Conservation (phyloP, 2,113 vertebrate species). For the Drymodes brunneopygia region DNA sequence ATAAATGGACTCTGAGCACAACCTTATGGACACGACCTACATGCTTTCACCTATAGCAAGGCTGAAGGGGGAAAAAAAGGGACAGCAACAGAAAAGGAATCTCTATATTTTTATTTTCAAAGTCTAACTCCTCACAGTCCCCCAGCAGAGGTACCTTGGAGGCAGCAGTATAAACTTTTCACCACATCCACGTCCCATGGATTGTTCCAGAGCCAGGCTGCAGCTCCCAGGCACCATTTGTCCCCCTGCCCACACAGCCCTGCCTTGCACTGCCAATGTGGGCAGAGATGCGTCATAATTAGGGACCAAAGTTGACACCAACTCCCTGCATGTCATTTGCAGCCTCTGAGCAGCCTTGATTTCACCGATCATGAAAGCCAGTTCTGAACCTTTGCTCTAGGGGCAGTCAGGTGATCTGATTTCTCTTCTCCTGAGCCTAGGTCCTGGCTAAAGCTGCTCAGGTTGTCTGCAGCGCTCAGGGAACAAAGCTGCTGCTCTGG, state of each 20-base stretch:
- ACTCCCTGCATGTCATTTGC: background rate
- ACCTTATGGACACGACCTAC: background rate
- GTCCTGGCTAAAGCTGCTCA: background rate
- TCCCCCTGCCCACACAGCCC: background rate
- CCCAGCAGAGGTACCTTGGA: background rate
- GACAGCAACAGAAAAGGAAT: background rate
- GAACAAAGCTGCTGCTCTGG: background rate
- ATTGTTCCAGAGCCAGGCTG: background rate
- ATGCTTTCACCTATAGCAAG: background rate
- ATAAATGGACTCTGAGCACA: background rate
- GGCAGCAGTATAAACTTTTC: background rate
- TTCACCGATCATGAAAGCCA: rapidly evolving
- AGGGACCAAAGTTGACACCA: background rate
- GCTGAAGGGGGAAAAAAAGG: rapidly evolving
- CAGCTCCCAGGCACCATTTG: background rate
- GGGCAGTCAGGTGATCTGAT: background rate
- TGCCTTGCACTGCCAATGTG: background rate
- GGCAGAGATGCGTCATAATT: background rate
- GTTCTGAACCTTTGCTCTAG: background rate
- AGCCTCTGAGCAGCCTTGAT: background rate
- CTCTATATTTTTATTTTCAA: background rate
- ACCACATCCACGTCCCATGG: rapidly evolving
- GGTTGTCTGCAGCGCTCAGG: rapidly evolving
- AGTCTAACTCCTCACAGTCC: rapidly evolving
- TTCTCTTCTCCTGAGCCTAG: background rate